Base-by-base conservation (phyloP, 2,888 invertebrate species). In the Drosophila picticornis region DNA sequence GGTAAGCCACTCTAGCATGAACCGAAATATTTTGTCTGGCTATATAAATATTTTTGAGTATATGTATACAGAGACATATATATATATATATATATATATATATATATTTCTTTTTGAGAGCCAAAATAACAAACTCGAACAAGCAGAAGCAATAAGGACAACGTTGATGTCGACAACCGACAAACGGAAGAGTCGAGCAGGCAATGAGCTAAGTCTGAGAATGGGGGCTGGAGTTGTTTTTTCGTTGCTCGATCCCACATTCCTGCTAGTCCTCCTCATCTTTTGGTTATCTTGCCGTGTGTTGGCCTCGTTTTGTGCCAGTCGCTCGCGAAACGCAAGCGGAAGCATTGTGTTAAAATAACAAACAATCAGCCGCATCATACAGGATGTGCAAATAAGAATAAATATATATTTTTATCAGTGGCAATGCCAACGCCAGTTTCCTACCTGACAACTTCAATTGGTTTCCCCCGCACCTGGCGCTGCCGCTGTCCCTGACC, bases 311-410 rank as follows among this genome's bases (percentile, higher is more conserved):
- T 27, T 27, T n/a, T 27, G 11, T 29, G 19, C n/a, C 22, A 43
- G 43, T 11, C 38, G 22, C 19, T 51, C 75, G 71, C 75, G 82
- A 84, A 60, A 64, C 72, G 66, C 75, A 70, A 81, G 72, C 90
- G 87, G 87, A 90, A 89, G 81, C 88, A 79, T 79, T 88, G 90
- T 82, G 88, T 90, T 87, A 87, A 90, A 87, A 90, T 90, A 87
- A 89, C 87, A 87, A 87, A 87, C 87, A 87, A 90, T 90, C 90
- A 90, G 69, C 78, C 79, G 87, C 87, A 88, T 88, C 90, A 89
- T 84, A 87, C 85, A 88, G 87, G 87, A 88, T 82, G 90, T 79
- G 82, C 87, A 90, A 88, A 88, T 87, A 87, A 87, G 87, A 88
- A 88, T 88, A 90, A 88, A 89, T 87, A 89, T 89, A 90, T 89